Evolutionary conservation across 1,140 invertebrate species (phyloP), one percentile per base, ranked within the genome.

Genomic region (Leptinotarsa texana): DNA sequence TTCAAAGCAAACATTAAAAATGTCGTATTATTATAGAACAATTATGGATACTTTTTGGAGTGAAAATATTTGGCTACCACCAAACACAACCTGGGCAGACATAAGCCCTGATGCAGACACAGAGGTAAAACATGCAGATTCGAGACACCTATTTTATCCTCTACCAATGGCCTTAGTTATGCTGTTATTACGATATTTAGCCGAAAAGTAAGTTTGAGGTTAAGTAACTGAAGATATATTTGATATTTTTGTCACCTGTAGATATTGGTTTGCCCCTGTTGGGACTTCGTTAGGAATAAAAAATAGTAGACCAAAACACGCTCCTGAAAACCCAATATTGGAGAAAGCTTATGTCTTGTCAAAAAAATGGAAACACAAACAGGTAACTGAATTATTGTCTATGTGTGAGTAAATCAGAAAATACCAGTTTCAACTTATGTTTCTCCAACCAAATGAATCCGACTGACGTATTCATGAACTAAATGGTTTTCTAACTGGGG

Each of bases 1-100:
- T 71, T 62, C 11, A 65, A 42, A 73, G 71, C 61, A 47, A 65
- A 49, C n/a, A 73, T 65, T 73, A 73, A 78, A 66, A 75, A 76
- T 78, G 75, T 63, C 77, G n/a, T 33, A 62, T 21, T 80, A 76
- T 51, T 81, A 79, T 72, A 68, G 77, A 49, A 78, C 72, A 72
- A 61, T 79, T 18, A 61, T 81, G 67, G 86, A 90, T 82, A 87
- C 87, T 78, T 96, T 97, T 87, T 96, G 95, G 95, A 90, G 91
- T 81, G 90, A 93, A 80, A 85, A 91, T 81, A 86, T 97, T 81
- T 97, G 95, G 95, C 88, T 96, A 81, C 95, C 95, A 74, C 94
- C 95, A 75, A 96, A 96, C 85, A 92, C 92, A 74, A 94, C 93
- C 80, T 97, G 96, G 95, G 88, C 89, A n/a, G 93, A 96, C 83